phyloP scores from a whole-genome alignment of 2,113 vertebrate species.

The Bambusicola thoracicus region DNA sequence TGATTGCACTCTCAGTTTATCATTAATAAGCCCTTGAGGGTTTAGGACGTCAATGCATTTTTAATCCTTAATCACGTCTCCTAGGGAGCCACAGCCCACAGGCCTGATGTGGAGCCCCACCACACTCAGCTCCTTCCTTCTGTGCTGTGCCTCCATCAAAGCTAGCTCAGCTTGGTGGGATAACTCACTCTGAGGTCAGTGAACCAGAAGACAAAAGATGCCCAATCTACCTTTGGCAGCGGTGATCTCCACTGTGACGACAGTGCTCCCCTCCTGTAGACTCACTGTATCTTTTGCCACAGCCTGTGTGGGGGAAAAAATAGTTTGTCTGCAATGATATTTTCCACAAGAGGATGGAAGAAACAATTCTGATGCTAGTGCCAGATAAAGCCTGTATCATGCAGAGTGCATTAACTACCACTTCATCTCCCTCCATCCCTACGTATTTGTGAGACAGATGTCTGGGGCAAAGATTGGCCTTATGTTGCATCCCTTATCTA shows the following conservation, averaged over 20 bases:
- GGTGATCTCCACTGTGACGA: constrained; percentile 19
- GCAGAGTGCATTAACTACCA: not conserved
- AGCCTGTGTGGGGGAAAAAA: constrained; percentile 35
- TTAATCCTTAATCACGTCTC: not conserved
- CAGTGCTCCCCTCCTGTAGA: constrained; percentile 50
- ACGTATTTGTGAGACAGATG: not conserved
- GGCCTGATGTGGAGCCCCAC: not conserved
- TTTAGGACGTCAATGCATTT: not conserved
- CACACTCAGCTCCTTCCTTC: not conserved
- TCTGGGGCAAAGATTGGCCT: not conserved
- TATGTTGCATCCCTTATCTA: not conserved
- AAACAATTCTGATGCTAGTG: not conserved
- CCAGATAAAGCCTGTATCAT: not conserved
- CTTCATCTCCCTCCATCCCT: not conserved
- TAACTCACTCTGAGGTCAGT: not conserved
- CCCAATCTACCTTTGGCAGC: constrained; percentile 14
- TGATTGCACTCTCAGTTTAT: not conserved
- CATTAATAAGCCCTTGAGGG: not conserved
- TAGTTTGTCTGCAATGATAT: not conserved
- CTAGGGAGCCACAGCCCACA: not conserved
- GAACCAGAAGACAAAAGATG: not conserved
- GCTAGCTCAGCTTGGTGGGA: not conserved
- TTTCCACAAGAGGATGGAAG: not conserved
- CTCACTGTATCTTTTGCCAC: constrained; percentile 23
- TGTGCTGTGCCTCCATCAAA: not conserved